Percentiles rank a stretch among this genome's conserved stretches.
These are phyloP conservation scores for Danaus melanippus DNA, from an alignment of 1,140 invertebrate species.

Conservation along the genomic window DNA sequence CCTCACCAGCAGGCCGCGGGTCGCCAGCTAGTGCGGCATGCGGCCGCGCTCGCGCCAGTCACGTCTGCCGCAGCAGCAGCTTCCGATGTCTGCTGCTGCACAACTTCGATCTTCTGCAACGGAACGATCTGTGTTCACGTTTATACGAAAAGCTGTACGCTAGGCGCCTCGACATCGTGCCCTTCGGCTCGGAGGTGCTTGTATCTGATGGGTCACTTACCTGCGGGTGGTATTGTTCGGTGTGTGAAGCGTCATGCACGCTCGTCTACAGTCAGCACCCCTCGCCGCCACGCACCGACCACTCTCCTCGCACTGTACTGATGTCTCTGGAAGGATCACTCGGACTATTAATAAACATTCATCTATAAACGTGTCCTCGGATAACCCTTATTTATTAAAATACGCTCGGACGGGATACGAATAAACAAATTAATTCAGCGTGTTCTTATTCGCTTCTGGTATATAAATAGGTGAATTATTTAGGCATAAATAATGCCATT, in stretches of 20 bases:
- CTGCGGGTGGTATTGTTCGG: slow-evolving; percentile 65
- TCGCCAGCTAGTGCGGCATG: slow-evolving; percentile 35
- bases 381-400: too few relatives aligned
- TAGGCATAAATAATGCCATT: too few relatives aligned
- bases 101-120: slow-evolving; percentile 92
- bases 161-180: too few relatives aligned
- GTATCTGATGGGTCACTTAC: slow-evolving; percentile 24
- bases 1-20: slow-evolving; percentile 39
- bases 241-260: slow-evolving; percentile 72
- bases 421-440: too few relatives aligned
- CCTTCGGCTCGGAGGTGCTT: too few relatives aligned
- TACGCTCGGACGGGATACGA: too few relatives aligned
- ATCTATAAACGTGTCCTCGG: too few relatives aligned
- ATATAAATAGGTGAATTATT: too few relatives aligned
- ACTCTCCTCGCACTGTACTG: slow-evolving; percentile 72
- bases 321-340: slow-evolving; percentile 59
- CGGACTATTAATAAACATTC: too few relatives aligned
- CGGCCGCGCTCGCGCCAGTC: slow-evolving; percentile 76
- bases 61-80: slow-evolving; percentile 94
- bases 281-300: slow-evolving; percentile 59
- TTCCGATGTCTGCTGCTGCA: slow-evolving; percentile 96
- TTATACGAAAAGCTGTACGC: neutral
- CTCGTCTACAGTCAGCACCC: slow-evolving; percentile 65
- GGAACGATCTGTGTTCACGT: slow-evolving; percentile 27
- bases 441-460: too few relatives aligned